A percentile compares a stretch with the other conserved stretches of the same genome.
phyloP scores from a whole-genome alignment of 2,113 vertebrate genomes.

The Onychostoma macrolepis region DNA sequence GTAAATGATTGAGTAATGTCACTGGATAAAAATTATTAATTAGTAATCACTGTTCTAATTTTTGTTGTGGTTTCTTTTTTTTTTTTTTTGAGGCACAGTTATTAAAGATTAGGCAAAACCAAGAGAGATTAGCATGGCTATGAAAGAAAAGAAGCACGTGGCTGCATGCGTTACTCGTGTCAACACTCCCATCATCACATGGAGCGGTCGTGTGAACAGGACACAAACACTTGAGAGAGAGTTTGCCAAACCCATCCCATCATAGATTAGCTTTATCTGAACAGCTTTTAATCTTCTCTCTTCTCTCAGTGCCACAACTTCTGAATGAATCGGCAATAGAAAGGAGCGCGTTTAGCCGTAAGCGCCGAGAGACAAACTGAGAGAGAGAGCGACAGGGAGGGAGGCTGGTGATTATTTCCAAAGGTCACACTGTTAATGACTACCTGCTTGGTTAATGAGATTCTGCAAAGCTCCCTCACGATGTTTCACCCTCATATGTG shows the following conservation, averaged over 20 bases:
- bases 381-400: slow-evolving; percentile 63
- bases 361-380: slow-evolving; percentile 49
- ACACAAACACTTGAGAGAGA: slow-evolving; percentile 57
- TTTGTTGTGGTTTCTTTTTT: not conserved
- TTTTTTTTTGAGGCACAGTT: not conserved
- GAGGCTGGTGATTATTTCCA: slow-evolving; percentile 95
- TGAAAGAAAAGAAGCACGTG: slow-evolving; percentile 57
- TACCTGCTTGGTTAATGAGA: slow-evolving; percentile 96
- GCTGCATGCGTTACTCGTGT: slow-evolving; percentile 40
- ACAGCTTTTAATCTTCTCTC: slow-evolving; percentile 73
- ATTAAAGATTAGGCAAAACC: slow-evolving; percentile 43
- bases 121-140: slow-evolving; percentile 52
- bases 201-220: slow-evolving; percentile 47
- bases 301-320: slow-evolving; percentile 74
- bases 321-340: slow-evolving; percentile 69
- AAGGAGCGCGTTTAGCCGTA: slow-evolving; percentile 45
- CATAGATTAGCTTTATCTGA: slow-evolving; percentile 74
- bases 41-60: not conserved
- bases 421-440: slow-evolving; percentile 98
- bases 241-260: slow-evolving; percentile 67
- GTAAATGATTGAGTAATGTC: not conserved
- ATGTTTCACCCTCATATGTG: slow-evolving; percentile 75
- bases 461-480: slow-evolving; percentile 89
- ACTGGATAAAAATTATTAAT: not conserved
- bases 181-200: slow-evolving; percentile 58